Evolutionary conservation across 2,888 invertebrate species (phyloP).

Genomic region (Cylindroiulus punctatus): DNA sequence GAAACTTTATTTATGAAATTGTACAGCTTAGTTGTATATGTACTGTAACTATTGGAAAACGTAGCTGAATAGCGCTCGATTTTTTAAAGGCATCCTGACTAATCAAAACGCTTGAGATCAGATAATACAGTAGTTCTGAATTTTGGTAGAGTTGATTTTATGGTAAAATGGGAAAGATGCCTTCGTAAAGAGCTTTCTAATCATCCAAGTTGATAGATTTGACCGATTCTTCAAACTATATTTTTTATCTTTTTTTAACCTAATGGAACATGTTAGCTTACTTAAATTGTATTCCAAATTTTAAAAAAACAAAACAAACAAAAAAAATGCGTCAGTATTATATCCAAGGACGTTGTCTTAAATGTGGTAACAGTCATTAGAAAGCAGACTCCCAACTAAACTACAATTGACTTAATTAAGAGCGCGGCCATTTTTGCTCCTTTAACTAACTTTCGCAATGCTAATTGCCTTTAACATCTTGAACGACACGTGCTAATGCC

Average conservation of each 20-base stretch:
- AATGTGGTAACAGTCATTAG: not conserved
- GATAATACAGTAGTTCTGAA: too few species aligned
- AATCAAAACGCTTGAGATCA: not conserved
- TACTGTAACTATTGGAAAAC: too few species aligned
- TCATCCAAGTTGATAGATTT: not conserved
- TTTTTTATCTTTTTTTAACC: not conserved
- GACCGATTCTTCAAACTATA: not conserved
- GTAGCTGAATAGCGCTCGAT: not conserved
- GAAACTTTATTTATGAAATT: too few species aligned
- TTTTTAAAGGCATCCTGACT: not conserved
- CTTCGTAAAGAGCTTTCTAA: not conserved
- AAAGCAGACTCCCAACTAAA: not conserved
- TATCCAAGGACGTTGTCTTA: not conserved
- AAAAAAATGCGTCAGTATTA: not conserved
- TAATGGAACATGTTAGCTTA: too few species aligned
- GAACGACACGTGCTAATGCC: not conserved
- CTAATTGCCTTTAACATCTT: not conserved
- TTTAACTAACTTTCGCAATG: constrained; percentile 29
- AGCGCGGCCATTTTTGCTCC: not conserved
- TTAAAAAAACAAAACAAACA: too few species aligned
- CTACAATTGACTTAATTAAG: constrained; percentile 19
- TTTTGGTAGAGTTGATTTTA: not conserved
- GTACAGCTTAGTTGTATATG: too few species aligned
- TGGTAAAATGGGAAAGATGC: not conserved
- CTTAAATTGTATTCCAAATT: too few species aligned